phyloP scores from a whole-genome alignment of 2,888 invertebrate species.

The Troides aeacus region DNA sequence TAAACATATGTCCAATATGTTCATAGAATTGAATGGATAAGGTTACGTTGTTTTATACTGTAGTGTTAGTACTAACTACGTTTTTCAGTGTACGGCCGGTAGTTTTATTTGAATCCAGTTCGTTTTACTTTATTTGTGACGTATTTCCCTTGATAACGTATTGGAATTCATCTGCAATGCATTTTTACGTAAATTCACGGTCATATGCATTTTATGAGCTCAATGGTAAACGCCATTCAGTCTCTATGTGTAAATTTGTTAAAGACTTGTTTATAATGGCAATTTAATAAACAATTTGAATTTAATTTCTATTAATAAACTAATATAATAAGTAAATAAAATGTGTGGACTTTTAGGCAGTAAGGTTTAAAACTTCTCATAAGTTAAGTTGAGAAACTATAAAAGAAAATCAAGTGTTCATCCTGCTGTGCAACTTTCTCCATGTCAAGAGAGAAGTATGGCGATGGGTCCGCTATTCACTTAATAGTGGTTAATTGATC shows the following conservation, averaged over 20 bases:
- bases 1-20: background rate
- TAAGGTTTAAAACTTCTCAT: slow-evolving; percentile 5
- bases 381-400: slow-evolving; percentile 16
- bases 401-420: slow-evolving; percentile 23
- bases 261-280: background rate
- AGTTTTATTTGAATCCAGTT: slow-evolving; percentile 54
- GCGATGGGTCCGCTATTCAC: slow-evolving; percentile 17
- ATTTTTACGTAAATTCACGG: slow-evolving; percentile 27
- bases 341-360: background rate
- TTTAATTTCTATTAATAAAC: too few relatives aligned
- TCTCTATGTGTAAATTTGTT: background rate
- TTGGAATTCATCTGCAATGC: slow-evolving; percentile 23
- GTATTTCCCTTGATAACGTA: slow-evolving; percentile 45
- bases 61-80: slow-evolving; percentile 39
- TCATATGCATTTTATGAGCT: slow-evolving; percentile 26
- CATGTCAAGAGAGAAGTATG: slow-evolving; percentile 12
- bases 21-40: background rate
- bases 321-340: background rate
- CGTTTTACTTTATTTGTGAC: slow-evolving; percentile 36
- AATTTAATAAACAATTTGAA: background rate
- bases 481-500: slow-evolving; percentile 25
- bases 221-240: slow-evolving; percentile 7
- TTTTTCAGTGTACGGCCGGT: slow-evolving; percentile 38
- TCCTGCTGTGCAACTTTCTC: slow-evolving; percentile 25
- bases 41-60: slow-evolving; percentile 19